These are phyloP conservation scores for Girardinus metallicus DNA, from an alignment of 2,797 vertebrate species.

Conservation along the genomic window DNA sequence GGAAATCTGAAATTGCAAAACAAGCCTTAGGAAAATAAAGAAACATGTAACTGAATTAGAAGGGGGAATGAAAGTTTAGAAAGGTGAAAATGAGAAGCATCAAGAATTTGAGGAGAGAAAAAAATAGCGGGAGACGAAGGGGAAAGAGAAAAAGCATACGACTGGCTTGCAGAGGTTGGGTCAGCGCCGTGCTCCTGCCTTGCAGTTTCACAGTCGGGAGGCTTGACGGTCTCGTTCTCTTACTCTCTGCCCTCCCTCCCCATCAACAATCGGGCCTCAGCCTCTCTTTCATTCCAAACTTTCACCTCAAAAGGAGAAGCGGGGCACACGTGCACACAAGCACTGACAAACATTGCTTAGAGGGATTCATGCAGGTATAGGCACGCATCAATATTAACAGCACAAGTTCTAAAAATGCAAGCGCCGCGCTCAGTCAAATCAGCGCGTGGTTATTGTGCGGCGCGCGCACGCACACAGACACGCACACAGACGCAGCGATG, in stretches of 20 bases:
- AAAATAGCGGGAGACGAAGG: constrained; percentile 4
- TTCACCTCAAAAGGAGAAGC: constrained; percentile 67
- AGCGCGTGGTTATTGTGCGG: constrained; percentile 47
- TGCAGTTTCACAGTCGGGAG: constrained; percentile 36
- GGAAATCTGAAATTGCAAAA: constrained; percentile 25
- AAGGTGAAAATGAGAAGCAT: constrained; percentile 32
- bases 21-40: constrained; percentile 26
- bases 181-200: constrained; percentile 31
- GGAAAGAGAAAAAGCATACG: constrained; percentile 17
- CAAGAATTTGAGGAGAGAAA: not conserved
- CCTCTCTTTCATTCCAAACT: constrained; percentile 75
- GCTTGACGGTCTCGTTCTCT: constrained; percentile 59
- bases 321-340: constrained; percentile 62
- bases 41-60: constrained; percentile 25
- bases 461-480: constrained; percentile 37
- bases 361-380: constrained; percentile 73
- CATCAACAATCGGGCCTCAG: constrained; percentile 63
- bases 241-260: constrained; percentile 67
- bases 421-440: constrained; percentile 61
- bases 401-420: constrained; percentile 70
- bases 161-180: constrained; percentile 31
- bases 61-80: constrained; percentile 20
- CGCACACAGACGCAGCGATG: constrained; percentile 45
- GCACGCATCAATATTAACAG: constrained; percentile 80
- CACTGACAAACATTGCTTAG: constrained; percentile 70